Evolutionary conservation across 1,140 invertebrate species (phyloP), one percentile per base, ranked within the genome.

Genomic region (Popillia japonica): DNA sequence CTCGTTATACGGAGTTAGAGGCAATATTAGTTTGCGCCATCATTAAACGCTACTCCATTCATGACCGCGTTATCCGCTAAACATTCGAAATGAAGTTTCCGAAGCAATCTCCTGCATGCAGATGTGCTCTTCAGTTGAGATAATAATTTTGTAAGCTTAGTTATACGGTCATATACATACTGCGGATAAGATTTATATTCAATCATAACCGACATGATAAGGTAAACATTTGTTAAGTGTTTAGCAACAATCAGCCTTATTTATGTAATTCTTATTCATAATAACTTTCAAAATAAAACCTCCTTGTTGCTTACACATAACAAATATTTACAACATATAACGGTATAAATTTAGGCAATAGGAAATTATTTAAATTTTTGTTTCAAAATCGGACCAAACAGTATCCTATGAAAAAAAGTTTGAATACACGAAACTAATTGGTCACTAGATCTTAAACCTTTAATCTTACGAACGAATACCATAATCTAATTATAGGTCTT

Each of bases 1-100:
- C 20, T 27, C 61, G 61, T 64, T 64, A 27, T 27, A 20, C 10
- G 11, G 61, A 64, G 23, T 64, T 64, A 20, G 22, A 64, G 61
- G 61, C 61, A 64, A 64, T 64, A 64, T 64, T 64, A 64, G 61
- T 64, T 64, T 27, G 17, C 61, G 17, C 23, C 61, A 64, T 64
- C 22, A 64, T 64, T 64, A 64, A 64, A 20, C 61, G 22, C 20
- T 6, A 64, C 61, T 22, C 61, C 22, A 27, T 64, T 64, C 61
- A 64, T 22, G 17, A 8, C 22, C 61, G 17, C 61, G 61, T 64
- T 23, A 64, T 64, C 61, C 61, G 22, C 17, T 64, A 64, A 64
- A 64, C 61, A 17, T 1, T 64, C 61, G 61, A 64, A 64, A 64
- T 27, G 61, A 64, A 64, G 20, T 64, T 64, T n/a, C 6, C 44